phyloP scores from a whole-genome alignment of 2,888 invertebrate species.

The Cryptocheilus praepositus region DNA sequence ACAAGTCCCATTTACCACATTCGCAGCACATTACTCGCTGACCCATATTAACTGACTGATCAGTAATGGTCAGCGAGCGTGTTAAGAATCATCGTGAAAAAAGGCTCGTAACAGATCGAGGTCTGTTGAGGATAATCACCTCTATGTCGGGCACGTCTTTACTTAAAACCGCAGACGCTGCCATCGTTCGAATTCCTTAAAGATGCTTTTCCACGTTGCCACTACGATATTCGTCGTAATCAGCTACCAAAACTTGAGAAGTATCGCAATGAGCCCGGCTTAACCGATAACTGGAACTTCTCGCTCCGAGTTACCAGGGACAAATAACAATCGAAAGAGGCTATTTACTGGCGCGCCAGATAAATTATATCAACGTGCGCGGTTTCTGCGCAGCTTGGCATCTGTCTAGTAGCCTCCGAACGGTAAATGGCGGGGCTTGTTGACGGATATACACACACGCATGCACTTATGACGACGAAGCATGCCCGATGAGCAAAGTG shows the following conservation, averaged over 20 bases:
- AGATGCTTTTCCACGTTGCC: neutral
- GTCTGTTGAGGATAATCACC: slow-evolving; percentile 76
- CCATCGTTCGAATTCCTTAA: slow-evolving; percentile 28
- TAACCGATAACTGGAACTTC: slow-evolving; percentile 59
- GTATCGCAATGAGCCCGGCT: neutral
- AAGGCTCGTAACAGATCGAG: neutral
- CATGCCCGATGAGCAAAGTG: no score
- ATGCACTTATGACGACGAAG: no score
- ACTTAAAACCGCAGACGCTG: slow-evolving; percentile 75
- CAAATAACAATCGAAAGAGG: neutral
- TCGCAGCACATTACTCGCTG: no score
- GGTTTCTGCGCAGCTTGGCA: neutral
- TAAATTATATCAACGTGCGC: no score
- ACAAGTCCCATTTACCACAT: no score
- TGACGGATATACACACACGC: no score
- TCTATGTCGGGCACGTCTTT: slow-evolving; percentile 89
- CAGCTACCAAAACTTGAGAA: no score
- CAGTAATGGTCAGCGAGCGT: no score
- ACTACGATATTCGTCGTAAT: no score
- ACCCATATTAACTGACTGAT: no score
- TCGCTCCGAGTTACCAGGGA: slow-evolving; percentile 51
- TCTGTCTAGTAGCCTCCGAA: neutral
- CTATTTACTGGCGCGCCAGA: no score
- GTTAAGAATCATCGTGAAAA: neutral
- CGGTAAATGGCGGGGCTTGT: neutral